Percentiles rank a stretch among this genome's conserved stretches.
These are phyloP conservation scores for Corythaeola cristata DNA, from an alignment of 2,113 vertebrate species.

Conservation along the genomic window DNA sequence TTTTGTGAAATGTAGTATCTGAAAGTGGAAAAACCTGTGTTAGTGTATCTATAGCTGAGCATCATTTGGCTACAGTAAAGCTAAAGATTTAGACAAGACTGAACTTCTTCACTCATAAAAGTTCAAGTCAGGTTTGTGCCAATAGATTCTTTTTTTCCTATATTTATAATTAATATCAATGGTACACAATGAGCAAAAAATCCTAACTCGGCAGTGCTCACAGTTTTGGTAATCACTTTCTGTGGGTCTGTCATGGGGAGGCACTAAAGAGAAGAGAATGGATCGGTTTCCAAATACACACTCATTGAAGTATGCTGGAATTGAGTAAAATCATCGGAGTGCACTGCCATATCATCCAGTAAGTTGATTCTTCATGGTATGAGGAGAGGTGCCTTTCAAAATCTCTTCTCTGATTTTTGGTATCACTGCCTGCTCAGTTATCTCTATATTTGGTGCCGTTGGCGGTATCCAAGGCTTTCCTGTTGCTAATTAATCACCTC, in stretches of 20 bases:
- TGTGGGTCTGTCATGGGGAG: background rate
- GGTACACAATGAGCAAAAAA: background rate
- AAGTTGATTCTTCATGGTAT: background rate
- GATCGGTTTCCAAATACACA: background rate
- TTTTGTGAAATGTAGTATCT: conserved; percentile 1
- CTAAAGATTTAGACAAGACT: background rate
- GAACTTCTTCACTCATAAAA: background rate
- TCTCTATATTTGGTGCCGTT: conserved; percentile 41
- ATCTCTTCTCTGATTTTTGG: conserved; percentile 21
- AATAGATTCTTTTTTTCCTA: background rate
- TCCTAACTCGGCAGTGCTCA: background rate
- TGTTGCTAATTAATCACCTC: conserved; percentile 80
- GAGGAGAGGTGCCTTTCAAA: conserved; percentile 26
- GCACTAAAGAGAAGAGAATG: background rate
- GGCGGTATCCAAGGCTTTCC: conserved; percentile 53
- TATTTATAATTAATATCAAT: background rate
- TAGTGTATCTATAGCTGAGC: background rate
- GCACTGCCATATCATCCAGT: background rate
- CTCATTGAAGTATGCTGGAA: background rate
- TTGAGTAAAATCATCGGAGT: background rate
- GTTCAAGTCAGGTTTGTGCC: background rate
- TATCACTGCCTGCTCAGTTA: conserved; percentile 51
- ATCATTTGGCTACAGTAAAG: background rate
- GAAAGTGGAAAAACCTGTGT: background rate
- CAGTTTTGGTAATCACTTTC: background rate